Percentiles rank a stretch among this genome's conserved stretches.
Evolutionary conservation across 2,797 vertebrate species (phyloP).

Genomic region (Labeo calbasu): DNA sequence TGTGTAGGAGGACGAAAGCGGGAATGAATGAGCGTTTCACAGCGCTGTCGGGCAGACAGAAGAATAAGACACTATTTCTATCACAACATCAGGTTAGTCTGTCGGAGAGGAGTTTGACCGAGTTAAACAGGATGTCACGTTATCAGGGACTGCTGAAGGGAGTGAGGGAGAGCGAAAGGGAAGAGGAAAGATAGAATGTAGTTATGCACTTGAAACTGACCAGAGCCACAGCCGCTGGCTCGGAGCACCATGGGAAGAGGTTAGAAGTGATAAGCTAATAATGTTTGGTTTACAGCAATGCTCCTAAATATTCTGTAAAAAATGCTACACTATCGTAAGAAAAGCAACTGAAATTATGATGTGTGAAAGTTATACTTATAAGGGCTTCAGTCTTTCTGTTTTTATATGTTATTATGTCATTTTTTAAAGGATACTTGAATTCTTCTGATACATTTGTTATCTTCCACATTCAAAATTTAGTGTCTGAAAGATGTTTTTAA

Average conservation of each 20-base stretch:
- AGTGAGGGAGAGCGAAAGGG: constrained; percentile 40
- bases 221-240: constrained; percentile 44
- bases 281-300: constrained; percentile 34
- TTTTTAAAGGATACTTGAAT: neutral
- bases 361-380: constrained; percentile 3
- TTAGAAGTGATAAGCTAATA: constrained; percentile 48
- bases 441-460: neutral
- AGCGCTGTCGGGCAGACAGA: constrained; percentile 52
- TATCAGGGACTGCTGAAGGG: constrained; percentile 49
- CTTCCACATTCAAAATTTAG: neutral
- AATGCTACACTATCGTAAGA: neutral
- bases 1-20: constrained; percentile 61
- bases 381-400: neutral
- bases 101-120: constrained; percentile 52
- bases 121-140: constrained; percentile 58
- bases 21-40: constrained; percentile 65
- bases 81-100: constrained; percentile 60
- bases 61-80: constrained; percentile 60
- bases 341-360: neutral
- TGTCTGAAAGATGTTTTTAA: neutral
- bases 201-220: constrained; percentile 36
- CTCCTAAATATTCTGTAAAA: constrained; percentile 8
- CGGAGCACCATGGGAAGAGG: constrained; percentile 64
- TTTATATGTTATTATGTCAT: neutral
- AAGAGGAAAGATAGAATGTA: constrained; percentile 38